Base-by-base conservation (phyloP, 2,113 vertebrate genomes). In the Anser brachyrhynchus region DNA sequence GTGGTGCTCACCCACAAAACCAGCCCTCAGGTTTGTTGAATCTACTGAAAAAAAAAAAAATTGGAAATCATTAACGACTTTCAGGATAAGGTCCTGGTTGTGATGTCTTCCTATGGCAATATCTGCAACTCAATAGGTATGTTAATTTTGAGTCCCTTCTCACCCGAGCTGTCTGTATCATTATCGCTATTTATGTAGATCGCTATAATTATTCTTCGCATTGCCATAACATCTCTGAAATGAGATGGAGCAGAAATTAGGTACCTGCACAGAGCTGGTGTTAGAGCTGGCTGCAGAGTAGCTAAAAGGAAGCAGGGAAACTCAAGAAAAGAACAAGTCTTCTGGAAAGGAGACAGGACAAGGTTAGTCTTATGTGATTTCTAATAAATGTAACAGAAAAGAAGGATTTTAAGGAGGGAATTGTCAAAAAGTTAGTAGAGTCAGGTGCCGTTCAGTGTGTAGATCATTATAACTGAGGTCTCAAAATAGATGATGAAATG, bases 151-250 rank as follows among this genome's bases (percentile, higher is more conserved):
- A 52, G 18, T 70, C 19, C 11, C 25, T 82, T 65, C 66, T 78
- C 43, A 46, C 55, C 22, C 0, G 1, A 62, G 35, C 28, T 10
- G 4, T 41, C 43, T n/a, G 5, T 62, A 22, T 28, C 0, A 0
- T 44, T 77, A 8, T 11, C 51, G 12, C 13, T 73, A 51, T 70
- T 43, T 37, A 44, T 31, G 4, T 57, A 73, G 22, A 26, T 46
- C 41, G 15, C 23, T 28, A 3, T 20, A 67, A 25, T 62, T 75
- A 8, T 61, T 61, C 29, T 70, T 75, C 43, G 37, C 26, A 9
- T 43, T n/a, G 11, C 5, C 25, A 5, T n/a, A 79, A 69, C 0
- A 8, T 20, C 44, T 55, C 29, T 37, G 59, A 46, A 29, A 16
- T 28, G 37, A 43, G 16, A 39, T 3, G 23, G 19, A 55, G 51